Percentiles rank a stretch among this genome's conserved stretches.
Evolutionary conservation across 2,888 invertebrate genomes (phyloP).

Genomic region (Chrysodeixis includens): DNA sequence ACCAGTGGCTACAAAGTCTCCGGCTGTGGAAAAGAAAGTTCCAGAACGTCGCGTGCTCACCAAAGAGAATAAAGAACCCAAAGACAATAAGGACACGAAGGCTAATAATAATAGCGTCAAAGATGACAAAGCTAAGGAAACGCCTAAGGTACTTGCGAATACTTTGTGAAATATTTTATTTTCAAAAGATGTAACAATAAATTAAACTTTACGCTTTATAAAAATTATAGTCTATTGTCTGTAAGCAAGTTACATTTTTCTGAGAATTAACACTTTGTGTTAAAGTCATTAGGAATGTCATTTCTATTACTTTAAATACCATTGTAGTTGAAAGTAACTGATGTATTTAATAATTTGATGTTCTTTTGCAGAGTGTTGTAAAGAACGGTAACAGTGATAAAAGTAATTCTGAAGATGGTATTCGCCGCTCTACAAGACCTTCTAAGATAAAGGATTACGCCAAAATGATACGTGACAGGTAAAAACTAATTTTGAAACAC

Average conservation of each 20-base stretch:
- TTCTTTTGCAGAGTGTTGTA: conserved; percentile 67
- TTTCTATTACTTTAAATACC: no score
- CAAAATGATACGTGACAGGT: conserved; percentile 87
- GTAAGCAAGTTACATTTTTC: no score
- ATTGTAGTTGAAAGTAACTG: neutral
- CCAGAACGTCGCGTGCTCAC: conserved; percentile 70
- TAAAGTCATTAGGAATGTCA: no score
- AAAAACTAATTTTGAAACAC: conserved; percentile 53
- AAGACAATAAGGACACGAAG: conserved; percentile 74
- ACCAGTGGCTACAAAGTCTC: conserved; percentile 56
- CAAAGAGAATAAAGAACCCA: conserved; percentile 82
- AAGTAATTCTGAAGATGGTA: conserved; percentile 68
- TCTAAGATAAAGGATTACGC: conserved; percentile 89
- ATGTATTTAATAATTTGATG: neutral
- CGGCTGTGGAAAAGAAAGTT: conserved; percentile 69
- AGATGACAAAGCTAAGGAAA: conserved; percentile 66
- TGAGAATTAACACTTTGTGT: no score
- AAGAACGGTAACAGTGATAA: conserved; percentile 77
- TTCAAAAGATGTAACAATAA: no score
- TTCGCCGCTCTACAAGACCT: conserved; percentile 86
- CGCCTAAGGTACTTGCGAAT: conserved; percentile 56
- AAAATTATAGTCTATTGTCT: no score
- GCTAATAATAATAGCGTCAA: conserved; percentile 61
- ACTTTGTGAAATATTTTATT: no score
- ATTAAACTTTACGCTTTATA: no score